Conservation (phyloP, 2,888 invertebrate genomes). For the Diplolepis rosae region DNA sequence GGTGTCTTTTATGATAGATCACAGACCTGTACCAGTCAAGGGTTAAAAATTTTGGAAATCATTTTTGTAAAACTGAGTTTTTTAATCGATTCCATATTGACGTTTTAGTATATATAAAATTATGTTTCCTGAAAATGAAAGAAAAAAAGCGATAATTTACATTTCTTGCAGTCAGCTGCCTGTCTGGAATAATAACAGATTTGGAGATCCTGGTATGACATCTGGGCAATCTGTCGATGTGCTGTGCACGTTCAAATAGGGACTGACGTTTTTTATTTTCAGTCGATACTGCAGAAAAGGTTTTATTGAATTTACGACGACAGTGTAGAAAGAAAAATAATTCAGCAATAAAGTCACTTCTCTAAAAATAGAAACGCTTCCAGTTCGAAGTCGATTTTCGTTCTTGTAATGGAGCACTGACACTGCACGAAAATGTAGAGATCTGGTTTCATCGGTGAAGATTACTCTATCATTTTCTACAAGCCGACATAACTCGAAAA, state of each 20-base stretch:
- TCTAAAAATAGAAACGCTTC: conserved; percentile 22
- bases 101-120: neutral
- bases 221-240: conserved; percentile 9
- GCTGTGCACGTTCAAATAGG: conserved; percentile 9
- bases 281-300: conserved; percentile 27
- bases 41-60: no score
- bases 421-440: conserved; percentile 16
- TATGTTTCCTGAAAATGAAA: neutral
- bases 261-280: conserved; percentile 22
- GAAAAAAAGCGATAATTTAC: neutral
- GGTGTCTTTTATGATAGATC: no score
- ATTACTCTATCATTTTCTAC: conserved; percentile 17
- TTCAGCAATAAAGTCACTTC: conserved; percentile 22
- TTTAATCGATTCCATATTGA: neutral
- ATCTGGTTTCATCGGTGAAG: conserved; percentile 17
- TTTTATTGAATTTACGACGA: conserved; percentile 27
- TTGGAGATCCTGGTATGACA: conserved; percentile 5
- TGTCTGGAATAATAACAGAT: conserved; percentile 4
- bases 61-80: no score
- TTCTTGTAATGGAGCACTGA: conserved; percentile 5
- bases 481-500: conserved; percentile 3
- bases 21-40: no score
- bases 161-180: neutral
- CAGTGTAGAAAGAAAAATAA: conserved; percentile 22
- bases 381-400: conserved; percentile 14